Base-by-base conservation (phyloP, 2,797 vertebrate genomes). In the Ceryle rudis region DNA sequence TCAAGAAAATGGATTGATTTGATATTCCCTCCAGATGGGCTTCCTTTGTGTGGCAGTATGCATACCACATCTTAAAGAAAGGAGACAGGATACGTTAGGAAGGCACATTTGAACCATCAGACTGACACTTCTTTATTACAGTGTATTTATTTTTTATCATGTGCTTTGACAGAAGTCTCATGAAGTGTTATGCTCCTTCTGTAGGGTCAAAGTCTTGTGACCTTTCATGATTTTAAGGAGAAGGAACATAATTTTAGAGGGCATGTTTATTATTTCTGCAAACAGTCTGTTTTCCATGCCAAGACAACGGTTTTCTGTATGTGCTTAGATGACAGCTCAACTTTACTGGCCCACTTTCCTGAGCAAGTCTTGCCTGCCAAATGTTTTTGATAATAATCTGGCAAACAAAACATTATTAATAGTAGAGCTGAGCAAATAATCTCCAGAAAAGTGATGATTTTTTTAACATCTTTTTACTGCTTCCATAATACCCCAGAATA, bases 301-400 rank as follows among this genome's bases (percentile, higher is more conserved):
- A 94, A 94, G 71, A 6, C 47, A 90, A 82, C 77, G 52, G 51
- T 91, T 87, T 88, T 88, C 88, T 89, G 74, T 65, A 67, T 22
- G 81, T 47, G n/a, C 87, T 96, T 60, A 89, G 88, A 95, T 67
- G 84, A 95, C 90, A 96, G 92, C 93, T 96, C 93, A 89, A 93
- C 81, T 91, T 74, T 37, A 84, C 82, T 96, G 96, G 96, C 95
- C 96, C 62, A 4, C 82, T 82, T 93, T 93, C 72, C 79, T 33
- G 55, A 94, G 66, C 29, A 35, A 58, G 65, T 69, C 84, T 54
- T 83, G 91, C 86, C 89, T 94, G 95, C 85, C 95, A 94, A 97
- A 81, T 89, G 93, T 85, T 97, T 97, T 94, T 97, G 91, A 96
- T 97, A 95, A 94, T 46, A 87, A 67, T 95, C 81, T 97, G 95